A percentile compares a stretch with the other conserved stretches of the same genome.
Evolutionary conservation across 2,888 invertebrate genomes (phyloP).

Genomic region (Crossocerus cetratus): DNA sequence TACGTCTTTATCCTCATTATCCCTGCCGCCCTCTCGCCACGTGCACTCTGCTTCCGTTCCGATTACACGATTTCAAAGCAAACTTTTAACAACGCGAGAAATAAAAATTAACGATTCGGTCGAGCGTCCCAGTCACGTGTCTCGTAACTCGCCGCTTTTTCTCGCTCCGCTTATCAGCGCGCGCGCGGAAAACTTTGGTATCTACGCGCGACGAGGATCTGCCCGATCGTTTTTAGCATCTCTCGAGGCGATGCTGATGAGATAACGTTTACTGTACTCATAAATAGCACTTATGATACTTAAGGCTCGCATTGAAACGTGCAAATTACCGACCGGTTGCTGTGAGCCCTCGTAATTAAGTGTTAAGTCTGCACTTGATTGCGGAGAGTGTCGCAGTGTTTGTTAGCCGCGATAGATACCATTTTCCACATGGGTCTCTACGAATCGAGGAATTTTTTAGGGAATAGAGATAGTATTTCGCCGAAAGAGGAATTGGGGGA

Average conservation of each 20-base stretch:
- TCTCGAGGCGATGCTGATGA: constrained; percentile 16
- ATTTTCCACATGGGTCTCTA: no score
- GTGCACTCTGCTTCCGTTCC: not conserved
- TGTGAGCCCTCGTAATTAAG: no score
- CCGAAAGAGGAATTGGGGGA: no score
- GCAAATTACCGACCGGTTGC: not conserved
- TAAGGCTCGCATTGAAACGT: not conserved
- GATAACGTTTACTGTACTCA: constrained; percentile 13
- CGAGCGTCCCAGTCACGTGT: no score
- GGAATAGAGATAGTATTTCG: no score
- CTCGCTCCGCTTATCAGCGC: not conserved
- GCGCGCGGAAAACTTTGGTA: constrained; percentile 8
- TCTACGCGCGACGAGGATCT: not conserved
- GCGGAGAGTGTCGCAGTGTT: no score
- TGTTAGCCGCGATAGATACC: no score
- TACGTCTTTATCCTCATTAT: constrained; percentile 69
- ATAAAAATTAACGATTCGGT: no score
- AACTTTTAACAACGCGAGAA: not conserved
- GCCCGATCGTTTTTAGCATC: constrained; percentile 1
- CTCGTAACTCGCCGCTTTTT: not conserved
- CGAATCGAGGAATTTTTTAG: no score
- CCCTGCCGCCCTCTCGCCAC: constrained; percentile 41
- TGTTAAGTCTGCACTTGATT: no score
- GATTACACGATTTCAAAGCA: not conserved
- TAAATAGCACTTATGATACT: constrained; percentile 10